Evolutionary conservation across 2,113 vertebrate genomes (phyloP).

Genomic region (Caretta caretta): DNA sequence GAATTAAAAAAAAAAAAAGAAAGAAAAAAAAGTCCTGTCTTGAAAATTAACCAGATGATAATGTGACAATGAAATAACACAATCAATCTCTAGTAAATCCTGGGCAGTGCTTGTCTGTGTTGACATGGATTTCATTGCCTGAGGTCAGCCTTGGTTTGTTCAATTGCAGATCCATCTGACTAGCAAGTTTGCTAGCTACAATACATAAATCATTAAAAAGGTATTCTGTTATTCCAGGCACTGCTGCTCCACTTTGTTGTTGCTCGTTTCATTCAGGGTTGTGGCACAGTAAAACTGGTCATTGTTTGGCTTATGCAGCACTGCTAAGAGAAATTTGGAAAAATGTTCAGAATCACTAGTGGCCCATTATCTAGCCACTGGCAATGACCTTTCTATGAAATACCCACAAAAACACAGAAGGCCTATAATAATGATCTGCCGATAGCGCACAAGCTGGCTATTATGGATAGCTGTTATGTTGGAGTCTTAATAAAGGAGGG

Average conservation of each 20-base stretch:
- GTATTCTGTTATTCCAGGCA: constrained; percentile 44
- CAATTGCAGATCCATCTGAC: constrained; percentile 47
- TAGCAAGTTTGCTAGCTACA: not conserved
- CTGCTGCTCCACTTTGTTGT: constrained; percentile 46
- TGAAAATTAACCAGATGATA: not conserved
- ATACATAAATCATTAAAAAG: constrained; percentile 62
- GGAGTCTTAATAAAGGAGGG: not conserved
- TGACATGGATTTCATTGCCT: constrained; percentile 38
- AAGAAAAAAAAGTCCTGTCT: not conserved
- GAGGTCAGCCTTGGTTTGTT: constrained; percentile 37
- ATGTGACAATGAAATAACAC: not conserved
- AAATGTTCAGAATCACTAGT: constrained; percentile 51
- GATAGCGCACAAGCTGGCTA: not conserved
- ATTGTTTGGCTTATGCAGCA: constrained; percentile 56
- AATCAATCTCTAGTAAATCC: not conserved
- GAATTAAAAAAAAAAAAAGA: not conserved
- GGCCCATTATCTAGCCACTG: constrained; percentile 16
- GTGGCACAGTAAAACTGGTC: constrained; percentile 42
- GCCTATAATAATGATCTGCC: not conserved
- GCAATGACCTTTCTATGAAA: constrained; percentile 17
- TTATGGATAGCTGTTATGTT: not conserved
- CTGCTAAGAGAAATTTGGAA: constrained; percentile 39
- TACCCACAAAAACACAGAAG: not conserved
- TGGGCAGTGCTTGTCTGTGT: not conserved
- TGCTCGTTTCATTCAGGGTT: constrained; percentile 16